These are phyloP conservation scores for Heteractis magnifica DNA, from an alignment of 92 coral and sea anemone genomes.

Conservation along the genomic window DNA sequence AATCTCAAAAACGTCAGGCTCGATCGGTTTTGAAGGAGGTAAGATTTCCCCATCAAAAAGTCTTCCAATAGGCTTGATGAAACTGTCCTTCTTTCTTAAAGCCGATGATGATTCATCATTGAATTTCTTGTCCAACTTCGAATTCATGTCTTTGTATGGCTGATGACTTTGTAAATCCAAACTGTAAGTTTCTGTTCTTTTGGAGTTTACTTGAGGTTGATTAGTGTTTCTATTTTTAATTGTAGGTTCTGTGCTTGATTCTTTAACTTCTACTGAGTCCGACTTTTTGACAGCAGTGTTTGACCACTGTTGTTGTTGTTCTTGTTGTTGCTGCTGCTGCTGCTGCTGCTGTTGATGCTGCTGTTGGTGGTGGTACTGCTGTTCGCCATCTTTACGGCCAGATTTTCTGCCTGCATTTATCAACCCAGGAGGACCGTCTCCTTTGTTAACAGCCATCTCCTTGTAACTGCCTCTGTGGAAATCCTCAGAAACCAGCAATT, in stretches of 20 bases:
- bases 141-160: not conserved
- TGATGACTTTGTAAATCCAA: not conserved
- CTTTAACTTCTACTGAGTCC: not conserved
- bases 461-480: constrained; percentile 52
- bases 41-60: constrained; percentile 29
- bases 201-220: not conserved
- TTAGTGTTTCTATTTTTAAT: not conserved
- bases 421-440: constrained; percentile 62
- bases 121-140: not conserved
- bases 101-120: constrained; percentile 2
- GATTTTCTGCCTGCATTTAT: not conserved
- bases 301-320: not conserved
- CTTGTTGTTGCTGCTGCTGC: not conserved
- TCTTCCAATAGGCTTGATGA: constrained; percentile 22
- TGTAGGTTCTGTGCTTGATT: not conserved
- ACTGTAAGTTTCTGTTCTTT: not conserved
- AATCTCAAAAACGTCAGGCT: constrained; percentile 47
- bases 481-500: constrained; percentile 32
- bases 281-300: not conserved
- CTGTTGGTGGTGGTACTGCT: not conserved
- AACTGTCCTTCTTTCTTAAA: constrained; percentile 29
- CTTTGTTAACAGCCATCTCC: constrained; percentile 66
- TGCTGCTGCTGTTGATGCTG: not conserved
- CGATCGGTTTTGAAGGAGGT: constrained; percentile 19
- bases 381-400: not conserved